Percentiles rank a stretch among this genome's conserved stretches.
Conservation (phyloP, 2,113 vertebrate genomes). For the Eulemur rufifrons region DNA sequence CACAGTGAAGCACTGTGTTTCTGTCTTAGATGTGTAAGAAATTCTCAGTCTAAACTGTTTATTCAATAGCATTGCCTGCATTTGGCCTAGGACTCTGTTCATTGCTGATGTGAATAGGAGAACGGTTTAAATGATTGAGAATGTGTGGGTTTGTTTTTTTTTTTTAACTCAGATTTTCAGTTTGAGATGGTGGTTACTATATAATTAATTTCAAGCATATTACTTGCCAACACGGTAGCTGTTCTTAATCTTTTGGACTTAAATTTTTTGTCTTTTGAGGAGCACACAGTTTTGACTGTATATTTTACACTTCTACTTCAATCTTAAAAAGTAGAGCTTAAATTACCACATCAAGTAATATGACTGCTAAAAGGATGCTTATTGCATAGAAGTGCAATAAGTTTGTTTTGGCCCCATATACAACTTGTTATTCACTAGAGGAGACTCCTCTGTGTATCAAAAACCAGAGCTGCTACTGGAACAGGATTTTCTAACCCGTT, state of each 20-base stretch:
- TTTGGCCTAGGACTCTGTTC: not conserved
- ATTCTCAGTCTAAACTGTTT: rapidly evolving
- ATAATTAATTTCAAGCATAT: rapidly evolving
- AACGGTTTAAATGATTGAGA: too few relatives aligned
- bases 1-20: not conserved
- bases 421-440: not conserved
- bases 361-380: not conserved
- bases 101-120: rapidly evolving
- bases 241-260: not conserved
- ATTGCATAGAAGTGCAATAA: rapidly evolving
- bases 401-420: not conserved
- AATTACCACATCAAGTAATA: rapidly evolving
- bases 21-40: not conserved
- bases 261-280: not conserved
- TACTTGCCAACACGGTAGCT: not conserved
- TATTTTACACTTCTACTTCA: not conserved
- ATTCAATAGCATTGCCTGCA: not conserved
- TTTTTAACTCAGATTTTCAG: not conserved
- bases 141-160: too few relatives aligned
- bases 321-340: not conserved
- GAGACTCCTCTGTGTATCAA: not conserved
- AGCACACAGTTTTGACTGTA: not conserved
- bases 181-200: too few relatives aligned
- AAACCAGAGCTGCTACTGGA: not conserved
- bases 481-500: not conserved